Evolutionary conservation across 2,888 invertebrate genomes (phyloP), one percentile per base, ranked within the genome.

Genomic region (Morpho deidamia): DNA sequence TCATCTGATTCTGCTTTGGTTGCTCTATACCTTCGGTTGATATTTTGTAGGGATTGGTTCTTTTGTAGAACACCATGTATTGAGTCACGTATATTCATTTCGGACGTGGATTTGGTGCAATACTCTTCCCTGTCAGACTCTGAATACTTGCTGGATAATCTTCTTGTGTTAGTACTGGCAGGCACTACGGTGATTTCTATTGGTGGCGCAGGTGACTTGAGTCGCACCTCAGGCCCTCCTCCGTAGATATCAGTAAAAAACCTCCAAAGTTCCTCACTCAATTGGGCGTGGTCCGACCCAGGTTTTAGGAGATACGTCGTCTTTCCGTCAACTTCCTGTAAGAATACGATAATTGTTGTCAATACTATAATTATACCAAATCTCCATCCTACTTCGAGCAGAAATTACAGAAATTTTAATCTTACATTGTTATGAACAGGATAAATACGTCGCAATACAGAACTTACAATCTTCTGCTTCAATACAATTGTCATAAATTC

Each of bases 201-300:
- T 23, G 45, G 45, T 48, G 51, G 43, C 55, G 56, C 23, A 1
- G 81, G 81, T 0, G 81, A 70, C 43, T 75, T 78, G 14, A 90
- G 79, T 5, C 67, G 72, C n/a, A 97, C 91, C 72, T 96, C 96
- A 0, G 98, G 98, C 0, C 98, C 98, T 1, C 98, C 97, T 8
- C 96, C 95, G 75, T 98, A 98, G 50, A 95, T 95, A 58, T 91
- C 91, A 50, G 93, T 91, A 75, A 98, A 94, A 84, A 97, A 97
- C 62, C 93, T 91, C 97, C 98, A 98, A 53, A 96, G 91, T 41
- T 95, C 94, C 66, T 95, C 94, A 64, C 95, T 95, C 43, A 98
- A 91, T 71, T 96, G 96, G 0, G 94, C 94, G 76, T 95, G 95
- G 65, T 92, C 91, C 0, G 91, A 91, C 35, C 91, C 91, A 8